Evolutionary conservation across 2,888 invertebrate species (phyloP).

Genomic region (Dysmachus trigonus): DNA sequence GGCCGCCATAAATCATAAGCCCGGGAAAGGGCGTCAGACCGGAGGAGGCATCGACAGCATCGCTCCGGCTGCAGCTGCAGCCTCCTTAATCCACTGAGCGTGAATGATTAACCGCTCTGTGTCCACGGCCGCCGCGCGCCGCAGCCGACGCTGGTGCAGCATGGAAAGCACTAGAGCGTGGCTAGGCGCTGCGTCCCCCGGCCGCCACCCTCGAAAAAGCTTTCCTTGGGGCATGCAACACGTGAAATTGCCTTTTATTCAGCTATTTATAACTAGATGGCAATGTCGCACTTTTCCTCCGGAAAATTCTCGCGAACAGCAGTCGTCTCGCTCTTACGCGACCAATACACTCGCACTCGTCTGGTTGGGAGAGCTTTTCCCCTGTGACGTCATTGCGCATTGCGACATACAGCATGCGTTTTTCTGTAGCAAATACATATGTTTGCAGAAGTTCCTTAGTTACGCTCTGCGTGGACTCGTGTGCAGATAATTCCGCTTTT

Average conservation of each 20-base stretch:
- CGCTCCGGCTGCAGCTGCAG: background rate
- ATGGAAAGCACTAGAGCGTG: background rate
- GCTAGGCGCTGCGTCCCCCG: background rate
- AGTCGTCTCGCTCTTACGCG: background rate
- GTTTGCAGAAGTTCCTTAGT: background rate
- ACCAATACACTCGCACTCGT: background rate
- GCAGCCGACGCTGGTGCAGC: conserved; percentile 4
- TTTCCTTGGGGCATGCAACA: background rate
- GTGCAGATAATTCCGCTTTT: conserved; percentile 5
- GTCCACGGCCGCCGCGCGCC: background rate
- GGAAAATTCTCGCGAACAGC: background rate
- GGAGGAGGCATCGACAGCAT: background rate
- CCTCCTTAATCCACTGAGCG: background rate
- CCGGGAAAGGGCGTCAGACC: background rate
- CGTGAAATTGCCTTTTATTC: background rate
- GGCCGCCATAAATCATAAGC: background rate
- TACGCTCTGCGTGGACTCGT: background rate
- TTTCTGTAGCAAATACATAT: conserved; percentile 34
- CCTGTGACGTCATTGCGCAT: conserved; percentile 54
- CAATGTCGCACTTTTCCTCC: background rate
- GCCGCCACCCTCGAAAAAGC: background rate
- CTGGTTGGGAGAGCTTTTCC: background rate
- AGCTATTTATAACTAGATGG: conserved; percentile 25
- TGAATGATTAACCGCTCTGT: background rate
- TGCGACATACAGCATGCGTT: conserved; percentile 55